A percentile compares a stretch with the other conserved stretches of the same genome.
Evolutionary conservation across 2,797 vertebrate genomes (phyloP).

Genomic region (Glyptemys insculpta): DNA sequence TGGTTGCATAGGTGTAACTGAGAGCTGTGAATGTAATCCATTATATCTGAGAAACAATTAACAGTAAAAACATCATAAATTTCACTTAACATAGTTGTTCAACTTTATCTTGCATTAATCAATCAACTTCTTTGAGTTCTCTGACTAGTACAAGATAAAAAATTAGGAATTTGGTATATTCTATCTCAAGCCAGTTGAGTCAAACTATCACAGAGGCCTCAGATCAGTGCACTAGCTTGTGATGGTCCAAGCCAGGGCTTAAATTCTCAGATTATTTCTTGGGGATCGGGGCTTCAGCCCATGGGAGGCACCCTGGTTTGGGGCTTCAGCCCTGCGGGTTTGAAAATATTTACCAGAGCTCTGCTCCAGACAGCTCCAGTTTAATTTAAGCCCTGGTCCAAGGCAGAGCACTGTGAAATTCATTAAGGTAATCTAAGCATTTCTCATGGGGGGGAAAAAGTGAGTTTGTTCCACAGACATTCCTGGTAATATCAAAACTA

Average conservation of each 20-base stretch:
- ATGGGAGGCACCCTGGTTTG: too few species aligned
- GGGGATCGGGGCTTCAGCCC: too few species aligned
- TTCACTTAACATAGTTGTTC: not conserved
- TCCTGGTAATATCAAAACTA: not conserved
- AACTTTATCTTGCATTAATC: not conserved
- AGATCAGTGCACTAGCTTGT: not conserved
- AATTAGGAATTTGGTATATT: not conserved
- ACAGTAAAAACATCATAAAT: fast-evolving
- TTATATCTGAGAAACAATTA: not conserved
- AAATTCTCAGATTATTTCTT: too few species aligned
- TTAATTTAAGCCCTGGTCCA: not conserved
- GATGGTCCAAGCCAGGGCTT: not conserved
- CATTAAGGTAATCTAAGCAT: not conserved
- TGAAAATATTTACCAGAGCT: too few species aligned
- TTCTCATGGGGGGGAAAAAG: not conserved
- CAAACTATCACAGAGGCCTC: not conserved
- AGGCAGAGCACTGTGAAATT: not conserved
- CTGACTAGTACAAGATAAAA: not conserved
- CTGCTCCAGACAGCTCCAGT: too few species aligned
- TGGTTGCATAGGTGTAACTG: fast-evolving
- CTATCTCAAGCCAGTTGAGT: not conserved
- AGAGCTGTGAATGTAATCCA: not conserved
- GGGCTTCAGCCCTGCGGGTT: too few species aligned
- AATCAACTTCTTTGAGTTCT: not conserved
- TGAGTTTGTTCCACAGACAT: not conserved